Evolutionary conservation across 1,140 invertebrate species (phyloP).

Genomic region (Drosophila guanche): DNA sequence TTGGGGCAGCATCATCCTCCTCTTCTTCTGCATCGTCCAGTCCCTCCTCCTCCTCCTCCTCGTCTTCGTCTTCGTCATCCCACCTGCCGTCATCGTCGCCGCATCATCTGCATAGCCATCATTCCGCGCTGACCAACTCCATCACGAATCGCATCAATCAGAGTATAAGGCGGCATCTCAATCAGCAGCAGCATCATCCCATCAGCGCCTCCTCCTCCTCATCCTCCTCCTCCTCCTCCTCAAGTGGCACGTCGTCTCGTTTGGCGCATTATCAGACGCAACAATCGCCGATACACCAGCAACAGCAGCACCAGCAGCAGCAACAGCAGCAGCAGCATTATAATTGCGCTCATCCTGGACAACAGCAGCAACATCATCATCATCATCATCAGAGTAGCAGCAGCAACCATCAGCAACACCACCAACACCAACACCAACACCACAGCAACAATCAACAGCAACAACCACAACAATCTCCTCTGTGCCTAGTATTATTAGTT

Average conservation of each 20-base stretch:
- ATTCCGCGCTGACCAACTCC: conserved; percentile 79
- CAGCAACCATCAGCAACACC: conserved; percentile 41
- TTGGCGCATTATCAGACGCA: conserved; percentile 37
- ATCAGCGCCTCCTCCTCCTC: conserved; percentile 43
- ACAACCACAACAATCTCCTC: conserved; percentile 81
- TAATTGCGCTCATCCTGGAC: conserved; percentile 65
- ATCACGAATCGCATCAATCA: conserved; percentile 83
- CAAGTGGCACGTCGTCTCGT: conserved; percentile 1
- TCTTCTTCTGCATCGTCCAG: conserved; percentile 38
- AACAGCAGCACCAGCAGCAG: conserved; percentile 44
- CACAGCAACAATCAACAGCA: conserved; percentile 53
- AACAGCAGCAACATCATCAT: conserved; percentile 47
- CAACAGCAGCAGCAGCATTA: conserved; percentile 64
- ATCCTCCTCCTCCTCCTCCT: conserved; percentile 42
- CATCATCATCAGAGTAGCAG: conserved; percentile 44
- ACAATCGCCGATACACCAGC: conserved; percentile 13
- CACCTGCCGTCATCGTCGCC: conserved; percentile 40
- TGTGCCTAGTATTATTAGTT: conserved; percentile 84
- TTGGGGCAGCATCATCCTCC: conserved; percentile 60
- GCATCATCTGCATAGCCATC: conserved; percentile 75
- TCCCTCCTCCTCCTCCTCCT: conserved; percentile 42
- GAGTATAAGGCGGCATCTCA: conserved; percentile 78
- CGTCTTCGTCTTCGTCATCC: conserved; percentile 41
- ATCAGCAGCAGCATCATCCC: conserved; percentile 77
- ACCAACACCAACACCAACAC: conserved; percentile 26